phyloP scores from a whole-genome alignment of 2,888 invertebrate species.

The Cosmia pyralina region DNA sequence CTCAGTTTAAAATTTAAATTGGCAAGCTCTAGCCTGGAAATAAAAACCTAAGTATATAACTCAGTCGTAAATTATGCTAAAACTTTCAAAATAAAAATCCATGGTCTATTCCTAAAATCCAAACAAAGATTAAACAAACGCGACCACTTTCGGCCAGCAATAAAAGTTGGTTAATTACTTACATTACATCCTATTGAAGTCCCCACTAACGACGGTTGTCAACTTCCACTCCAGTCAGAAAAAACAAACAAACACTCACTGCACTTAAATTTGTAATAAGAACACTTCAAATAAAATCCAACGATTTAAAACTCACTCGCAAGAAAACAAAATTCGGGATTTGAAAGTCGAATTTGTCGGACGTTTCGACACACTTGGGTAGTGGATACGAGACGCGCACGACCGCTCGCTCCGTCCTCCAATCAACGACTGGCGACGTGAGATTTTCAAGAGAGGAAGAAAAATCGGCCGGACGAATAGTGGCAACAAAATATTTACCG shows the following conservation, averaged over 20 bases:
- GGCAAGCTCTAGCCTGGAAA: background rate
- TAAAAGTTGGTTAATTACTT: slow-evolving; percentile 61
- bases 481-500: slow-evolving; percentile 63
- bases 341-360: slow-evolving; percentile 39
- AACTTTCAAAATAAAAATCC: slow-evolving; percentile 23
- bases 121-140: slow-evolving; percentile 30
- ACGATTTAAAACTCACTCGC: slow-evolving; percentile 26
- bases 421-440: slow-evolving; percentile 52
- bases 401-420: slow-evolving; percentile 52
- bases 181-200: slow-evolving; percentile 59
- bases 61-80: background rate
- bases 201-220: slow-evolving; percentile 14
- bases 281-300: slow-evolving; percentile 40
- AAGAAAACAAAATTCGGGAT: slow-evolving; percentile 26
- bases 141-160: slow-evolving; percentile 26
- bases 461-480: slow-evolving; percentile 41
- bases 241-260: slow-evolving; percentile 51
- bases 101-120: background rate
- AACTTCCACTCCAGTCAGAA: slow-evolving; percentile 45
- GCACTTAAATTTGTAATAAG: slow-evolving; percentile 40
- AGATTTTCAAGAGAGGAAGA: slow-evolving; percentile 57
- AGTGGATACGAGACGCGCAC: slow-evolving; percentile 38
- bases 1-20: slow-evolving; percentile 9
- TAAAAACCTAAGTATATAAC: background rate
- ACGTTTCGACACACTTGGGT: slow-evolving; percentile 46